Base-by-base conservation (phyloP, 2,888 invertebrate species). In the Spodoptera picta region DNA sequence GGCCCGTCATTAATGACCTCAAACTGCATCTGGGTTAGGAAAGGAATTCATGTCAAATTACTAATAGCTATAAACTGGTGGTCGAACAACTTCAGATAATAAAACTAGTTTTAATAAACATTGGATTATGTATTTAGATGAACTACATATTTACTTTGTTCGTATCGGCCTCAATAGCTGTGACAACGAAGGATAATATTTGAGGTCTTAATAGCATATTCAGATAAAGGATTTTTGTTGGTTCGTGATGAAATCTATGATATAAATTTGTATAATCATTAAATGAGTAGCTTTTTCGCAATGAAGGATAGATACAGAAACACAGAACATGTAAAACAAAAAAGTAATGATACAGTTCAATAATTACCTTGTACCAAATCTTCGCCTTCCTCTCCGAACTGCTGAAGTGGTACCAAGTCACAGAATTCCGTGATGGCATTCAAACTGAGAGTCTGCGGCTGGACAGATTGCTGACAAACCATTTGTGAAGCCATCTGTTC, bases 351-450 rank as follows among this genome's bases (percentile, higher is more conserved):
- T 19, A 19, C 19, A 19, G 11, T 50, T 7, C 12, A 14, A 9
- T 3, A 45, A 19, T 52, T 80, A 96, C 96, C 96, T 95, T 97
- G 97, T 53, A 96, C 92, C 82, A 96, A 95, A 80, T 96, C 96
- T 48, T 95, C 95, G 58, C 95, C 95, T 0, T 95, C 95, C 65
- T 95, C 95, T 65, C 95, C 96, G 75, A 97, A 95, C 84, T 96
- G 96, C 79, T 96, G 96, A 68, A 95, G 92, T 24, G 97, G 97
- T 57, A 97, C 96, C 77, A 97, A 89, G 85, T 98, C 98, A 83
- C 96, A 97, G 89, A 98, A 98, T 92, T 98, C 97, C 7, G 97
- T 97, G 42, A 98, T 95, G 7, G 97, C 97, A 76, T 96, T 95
- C 69, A 98, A 90, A 79, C 96, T 96, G 83, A 96, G 94, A 45